These are phyloP conservation scores for Myocastor coypus DNA, from an alignment of 2,113 vertebrate species.

Conservation along the genomic window DNA sequence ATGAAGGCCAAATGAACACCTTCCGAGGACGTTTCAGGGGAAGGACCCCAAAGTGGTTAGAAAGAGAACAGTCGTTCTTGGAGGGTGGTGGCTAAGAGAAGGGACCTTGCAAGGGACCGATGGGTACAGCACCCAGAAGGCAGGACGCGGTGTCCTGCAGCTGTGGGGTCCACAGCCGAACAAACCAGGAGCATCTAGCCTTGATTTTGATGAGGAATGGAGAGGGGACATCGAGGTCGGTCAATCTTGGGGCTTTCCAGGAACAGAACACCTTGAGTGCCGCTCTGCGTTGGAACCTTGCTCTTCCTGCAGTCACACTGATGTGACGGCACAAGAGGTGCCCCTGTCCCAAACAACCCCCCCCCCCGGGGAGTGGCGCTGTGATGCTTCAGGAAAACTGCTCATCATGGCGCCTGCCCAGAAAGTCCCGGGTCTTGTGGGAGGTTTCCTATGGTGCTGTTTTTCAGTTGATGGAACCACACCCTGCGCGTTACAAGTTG, in stretches of 20 bases:
- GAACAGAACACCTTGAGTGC: background rate
- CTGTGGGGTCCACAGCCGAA: background rate
- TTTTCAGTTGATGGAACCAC: no score
- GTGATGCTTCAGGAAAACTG: background rate
- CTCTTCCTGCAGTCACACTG: no score
- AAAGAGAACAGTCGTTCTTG: background rate
- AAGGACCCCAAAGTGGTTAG: background rate
- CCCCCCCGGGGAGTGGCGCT: fast-evolving
- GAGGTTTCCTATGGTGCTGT: background rate
- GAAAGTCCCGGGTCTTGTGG: background rate
- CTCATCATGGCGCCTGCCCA: background rate
- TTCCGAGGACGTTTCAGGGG: background rate
- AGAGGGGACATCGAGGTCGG: fast-evolving
- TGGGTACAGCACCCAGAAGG: background rate
- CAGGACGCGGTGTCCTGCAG: fast-evolving
- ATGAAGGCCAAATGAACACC: background rate
- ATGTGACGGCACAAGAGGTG: background rate
- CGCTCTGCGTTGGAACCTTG: background rate
- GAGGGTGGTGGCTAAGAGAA: background rate
- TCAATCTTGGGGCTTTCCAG: background rate
- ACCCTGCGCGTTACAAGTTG: no score
- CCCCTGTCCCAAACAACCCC: no score
- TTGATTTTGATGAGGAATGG: background rate
- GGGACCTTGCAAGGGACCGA: fast-evolving
- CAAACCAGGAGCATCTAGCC: background rate